These are phyloP conservation scores for Silurus asotus DNA, from an alignment of 2,113 vertebrate species.

Conservation along the genomic window DNA sequence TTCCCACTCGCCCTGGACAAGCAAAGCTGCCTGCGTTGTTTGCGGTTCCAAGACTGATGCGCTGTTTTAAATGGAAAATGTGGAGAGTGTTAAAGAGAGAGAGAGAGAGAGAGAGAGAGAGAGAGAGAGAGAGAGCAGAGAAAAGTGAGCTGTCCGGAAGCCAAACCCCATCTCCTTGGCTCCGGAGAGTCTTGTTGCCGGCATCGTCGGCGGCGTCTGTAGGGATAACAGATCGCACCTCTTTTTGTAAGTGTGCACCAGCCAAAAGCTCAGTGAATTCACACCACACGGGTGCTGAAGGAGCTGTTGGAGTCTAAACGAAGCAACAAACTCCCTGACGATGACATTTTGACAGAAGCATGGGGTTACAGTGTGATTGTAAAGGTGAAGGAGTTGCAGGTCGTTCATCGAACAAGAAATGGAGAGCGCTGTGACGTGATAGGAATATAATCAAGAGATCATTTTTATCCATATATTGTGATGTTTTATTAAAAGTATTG, in stretches of 20 bases:
- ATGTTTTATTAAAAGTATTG: neutral
- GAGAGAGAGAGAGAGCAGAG: conserved; percentile 13
- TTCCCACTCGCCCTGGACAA: conserved; percentile 1
- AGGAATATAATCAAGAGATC: neutral
- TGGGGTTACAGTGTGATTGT: conserved; percentile 8
- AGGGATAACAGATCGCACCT: conserved; percentile 51
- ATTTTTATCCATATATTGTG: neutral
- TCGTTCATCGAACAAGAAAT: neutral
- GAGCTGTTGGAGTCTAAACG: neutral
- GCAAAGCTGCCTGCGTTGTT: conserved; percentile 18
- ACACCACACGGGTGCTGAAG: conserved; percentile 19
- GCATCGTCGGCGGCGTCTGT: conserved; percentile 43
- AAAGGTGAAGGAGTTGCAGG: neutral
- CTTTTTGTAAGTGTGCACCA: conserved; percentile 38
- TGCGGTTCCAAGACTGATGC: conserved; percentile 39
- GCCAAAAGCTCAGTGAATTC: conserved; percentile 50
- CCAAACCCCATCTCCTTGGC: conserved; percentile 50
- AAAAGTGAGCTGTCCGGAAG: conserved; percentile 3
- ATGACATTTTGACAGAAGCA: conserved; percentile 19
- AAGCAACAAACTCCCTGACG: conserved; percentile 1
- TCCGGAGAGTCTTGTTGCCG: conserved; percentile 39
- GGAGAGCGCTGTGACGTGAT: neutral
- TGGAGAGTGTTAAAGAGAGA: conserved; percentile 10
- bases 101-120: conserved; percentile 1
- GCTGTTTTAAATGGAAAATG: conserved; percentile 20